These are phyloP conservation scores for Muscidifurax raptorellus DNA, from an alignment of 1,140 invertebrate species.

Conservation along the genomic window DNA sequence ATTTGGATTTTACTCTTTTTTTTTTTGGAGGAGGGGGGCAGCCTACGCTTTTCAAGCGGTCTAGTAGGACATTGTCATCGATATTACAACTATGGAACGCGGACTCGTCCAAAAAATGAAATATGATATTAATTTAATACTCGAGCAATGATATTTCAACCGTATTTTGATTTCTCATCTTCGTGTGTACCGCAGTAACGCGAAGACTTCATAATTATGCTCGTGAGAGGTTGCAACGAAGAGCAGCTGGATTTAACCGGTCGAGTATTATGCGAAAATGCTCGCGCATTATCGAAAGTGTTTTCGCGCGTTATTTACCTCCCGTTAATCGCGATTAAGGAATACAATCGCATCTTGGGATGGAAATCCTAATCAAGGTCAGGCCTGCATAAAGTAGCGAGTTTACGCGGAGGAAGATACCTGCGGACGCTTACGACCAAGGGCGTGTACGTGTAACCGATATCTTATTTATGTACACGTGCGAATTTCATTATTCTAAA, in stretches of 20 bases:
- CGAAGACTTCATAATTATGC: not conserved
- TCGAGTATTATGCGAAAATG: not conserved
- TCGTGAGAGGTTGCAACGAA: not conserved
- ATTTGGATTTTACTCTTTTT: constrained; percentile 7
- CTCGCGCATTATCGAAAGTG: not conserved
- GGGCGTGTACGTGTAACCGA: not conserved
- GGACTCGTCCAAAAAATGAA: no score
- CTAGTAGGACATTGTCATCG: constrained; percentile 12
- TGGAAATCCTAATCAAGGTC: not conserved
- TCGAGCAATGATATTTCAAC: not conserved
- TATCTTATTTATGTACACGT: no score
- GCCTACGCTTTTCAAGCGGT: not conserved
- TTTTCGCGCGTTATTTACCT: not conserved
- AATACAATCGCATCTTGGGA: not conserved
- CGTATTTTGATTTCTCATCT: not conserved
- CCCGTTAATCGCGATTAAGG: constrained; percentile 6
- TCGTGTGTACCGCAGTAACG: not conserved
- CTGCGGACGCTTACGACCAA: not conserved
- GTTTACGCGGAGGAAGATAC: not conserved
- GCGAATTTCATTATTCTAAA: no score
- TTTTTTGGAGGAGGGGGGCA: no score
- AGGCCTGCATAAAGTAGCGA: not conserved
- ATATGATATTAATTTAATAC: not conserved
- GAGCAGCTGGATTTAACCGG: not conserved
- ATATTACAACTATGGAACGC: not conserved